These are phyloP conservation scores for Napeogenes inachia DNA, from an alignment of 2,888 invertebrate species.

Conservation along the genomic window DNA sequence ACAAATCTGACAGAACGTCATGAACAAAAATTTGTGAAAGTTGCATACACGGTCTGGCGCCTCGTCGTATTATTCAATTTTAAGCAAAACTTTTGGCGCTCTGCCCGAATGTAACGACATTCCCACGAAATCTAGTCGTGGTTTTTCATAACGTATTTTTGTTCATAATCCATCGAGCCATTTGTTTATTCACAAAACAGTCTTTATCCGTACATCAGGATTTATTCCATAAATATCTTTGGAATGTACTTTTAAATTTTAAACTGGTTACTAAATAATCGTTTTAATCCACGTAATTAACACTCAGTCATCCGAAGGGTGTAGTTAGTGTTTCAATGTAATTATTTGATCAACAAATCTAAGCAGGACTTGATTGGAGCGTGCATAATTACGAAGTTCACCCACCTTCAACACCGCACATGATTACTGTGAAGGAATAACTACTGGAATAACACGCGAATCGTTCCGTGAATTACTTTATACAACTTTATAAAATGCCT, in stretches of 20 bases:
- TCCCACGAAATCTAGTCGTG: slow-evolving; percentile 23
- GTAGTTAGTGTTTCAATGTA: not conserved
- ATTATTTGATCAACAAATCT: slow-evolving; percentile 13
- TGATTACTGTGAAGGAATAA: slow-evolving; percentile 16
- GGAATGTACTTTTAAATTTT: no score
- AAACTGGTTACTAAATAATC: not conserved
- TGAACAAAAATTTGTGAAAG: slow-evolving; percentile 29
- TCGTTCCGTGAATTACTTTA: slow-evolving; percentile 25
- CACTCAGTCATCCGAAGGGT: not conserved
- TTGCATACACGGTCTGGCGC: slow-evolving; percentile 23
- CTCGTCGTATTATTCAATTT: slow-evolving; percentile 33
- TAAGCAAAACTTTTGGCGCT: slow-evolving; percentile 31
- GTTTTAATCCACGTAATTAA: not conserved
- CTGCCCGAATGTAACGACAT: slow-evolving; percentile 31
- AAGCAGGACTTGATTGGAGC: slow-evolving; percentile 13
- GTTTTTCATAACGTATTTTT: slow-evolving; percentile 17
- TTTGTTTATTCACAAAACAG: not conserved
- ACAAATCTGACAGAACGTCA: slow-evolving; percentile 28
- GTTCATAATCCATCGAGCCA: not conserved
- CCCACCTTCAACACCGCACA: slow-evolving; percentile 16
- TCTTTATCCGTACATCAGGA: not conserved
- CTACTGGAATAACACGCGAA: slow-evolving; percentile 21
- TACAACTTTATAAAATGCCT: slow-evolving; percentile 29
- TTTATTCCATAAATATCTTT: not conserved
- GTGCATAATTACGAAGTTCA: slow-evolving; percentile 14